These are phyloP conservation scores for Scaptomyza tumidula DNA, from an alignment of 2,888 invertebrate genomes.

Conservation along the genomic window DNA sequence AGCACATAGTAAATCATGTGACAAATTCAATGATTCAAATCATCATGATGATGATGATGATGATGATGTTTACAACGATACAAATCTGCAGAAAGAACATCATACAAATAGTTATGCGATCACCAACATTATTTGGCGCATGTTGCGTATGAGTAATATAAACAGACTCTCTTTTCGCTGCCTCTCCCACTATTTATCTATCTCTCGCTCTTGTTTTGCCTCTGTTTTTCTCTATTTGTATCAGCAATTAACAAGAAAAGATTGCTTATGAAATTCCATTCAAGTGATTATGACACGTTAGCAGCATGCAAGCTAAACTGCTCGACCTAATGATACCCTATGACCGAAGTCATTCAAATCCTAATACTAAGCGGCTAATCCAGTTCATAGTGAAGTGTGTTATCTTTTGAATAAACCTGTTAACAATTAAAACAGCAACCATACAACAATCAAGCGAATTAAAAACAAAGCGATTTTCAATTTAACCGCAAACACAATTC, in stretches of 20 bases:
- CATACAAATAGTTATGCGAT: slow-evolving; percentile 15
- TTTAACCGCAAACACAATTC: not conserved
- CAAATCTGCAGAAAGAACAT: slow-evolving; percentile 2
- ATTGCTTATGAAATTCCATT: slow-evolving; percentile 42
- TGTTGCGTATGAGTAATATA: slow-evolving; percentile 53
- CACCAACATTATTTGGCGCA: slow-evolving; percentile 19
- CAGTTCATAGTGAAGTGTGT: too few relatives aligned
- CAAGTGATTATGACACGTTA: slow-evolving; percentile 20
- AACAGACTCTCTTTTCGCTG: not conserved
- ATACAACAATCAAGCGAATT: too few relatives aligned
- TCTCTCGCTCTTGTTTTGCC: not conserved
- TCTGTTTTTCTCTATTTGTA: slow-evolving; percentile 5
- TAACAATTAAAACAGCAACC: too few relatives aligned
- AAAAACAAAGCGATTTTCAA: not conserved
- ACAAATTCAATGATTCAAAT: slow-evolving; percentile 41
- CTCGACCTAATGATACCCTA: slow-evolving; percentile 14
- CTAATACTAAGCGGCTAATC: too few relatives aligned
- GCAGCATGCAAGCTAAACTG: not conserved
- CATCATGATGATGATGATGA: not conserved
- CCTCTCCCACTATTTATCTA: not conserved
- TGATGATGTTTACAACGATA: not conserved
- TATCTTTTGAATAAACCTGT: too few relatives aligned
- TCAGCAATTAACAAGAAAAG: slow-evolving; percentile 13
- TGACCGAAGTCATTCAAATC: too few relatives aligned
- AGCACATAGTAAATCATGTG: slow-evolving; percentile 20